Conservation (phyloP, 2,797 vertebrate genomes). For the Halcyon smyrnensis region DNA sequence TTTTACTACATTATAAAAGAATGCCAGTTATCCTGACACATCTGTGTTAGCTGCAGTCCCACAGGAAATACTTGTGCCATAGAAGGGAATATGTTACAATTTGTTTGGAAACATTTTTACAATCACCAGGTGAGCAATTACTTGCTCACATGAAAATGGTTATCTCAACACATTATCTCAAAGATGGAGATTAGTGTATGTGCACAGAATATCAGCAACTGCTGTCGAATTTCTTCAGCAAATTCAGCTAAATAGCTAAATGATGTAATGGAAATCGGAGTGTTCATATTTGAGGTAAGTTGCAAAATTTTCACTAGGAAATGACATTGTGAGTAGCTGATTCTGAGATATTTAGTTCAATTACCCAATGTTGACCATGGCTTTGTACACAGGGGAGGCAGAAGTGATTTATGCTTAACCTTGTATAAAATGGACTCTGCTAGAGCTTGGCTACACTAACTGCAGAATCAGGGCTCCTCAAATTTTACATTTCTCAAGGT, state of each 20-base stretch:
- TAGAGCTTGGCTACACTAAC: not conserved
- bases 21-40: conserved; percentile 36
- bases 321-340: not conserved
- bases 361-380: accelerated
- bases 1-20: conserved; percentile 53
- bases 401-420: not conserved
- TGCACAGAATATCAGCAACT: not conserved
- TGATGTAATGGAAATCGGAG: not conserved
- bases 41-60: not conserved
- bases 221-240: not conserved
- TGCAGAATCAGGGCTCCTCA: not conserved
- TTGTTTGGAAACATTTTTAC: conserved; percentile 57
- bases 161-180: not conserved
- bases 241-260: not conserved
- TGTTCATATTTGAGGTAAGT: not conserved
- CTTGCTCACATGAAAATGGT: conserved; percentile 42
- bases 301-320: not conserved
- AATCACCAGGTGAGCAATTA: conserved; percentile 60
- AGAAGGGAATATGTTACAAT: conserved; percentile 33
- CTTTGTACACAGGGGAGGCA: not conserved
- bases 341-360: accelerated
- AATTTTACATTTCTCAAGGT: not conserved
- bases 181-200: not conserved
- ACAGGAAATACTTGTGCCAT: not conserved
- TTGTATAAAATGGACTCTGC: not conserved